Conservation (phyloP, 1,140 invertebrate species). For the Leptopilina boulardi region DNA sequence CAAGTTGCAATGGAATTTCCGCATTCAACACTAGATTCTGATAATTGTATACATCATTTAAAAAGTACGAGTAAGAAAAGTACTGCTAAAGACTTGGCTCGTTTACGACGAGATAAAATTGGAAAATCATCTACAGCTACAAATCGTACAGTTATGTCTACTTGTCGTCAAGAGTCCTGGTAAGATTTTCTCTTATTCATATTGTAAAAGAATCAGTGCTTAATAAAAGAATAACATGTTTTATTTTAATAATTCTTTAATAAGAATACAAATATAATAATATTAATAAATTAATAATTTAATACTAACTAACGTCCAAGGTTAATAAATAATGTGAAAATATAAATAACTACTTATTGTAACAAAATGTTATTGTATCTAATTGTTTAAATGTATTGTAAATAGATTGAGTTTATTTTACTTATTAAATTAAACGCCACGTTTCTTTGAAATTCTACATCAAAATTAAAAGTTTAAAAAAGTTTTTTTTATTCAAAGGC, state of each 20-base stretch:
- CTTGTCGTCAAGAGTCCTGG: constrained; percentile 67
- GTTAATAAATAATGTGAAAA: too few species aligned
- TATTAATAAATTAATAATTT: too few species aligned
- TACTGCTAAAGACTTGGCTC: constrained; percentile 61
- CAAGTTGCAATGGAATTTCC: constrained; percentile 72
- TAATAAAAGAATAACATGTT: neutral
- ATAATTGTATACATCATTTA: constrained; percentile 62
- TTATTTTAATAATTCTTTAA: neutral
- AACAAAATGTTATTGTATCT: too few species aligned
- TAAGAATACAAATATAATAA: too few species aligned
- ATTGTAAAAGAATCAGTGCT: constrained; percentile 3
- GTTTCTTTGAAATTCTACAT: too few species aligned
- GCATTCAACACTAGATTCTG: constrained; percentile 62
- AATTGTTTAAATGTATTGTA: too few species aligned
- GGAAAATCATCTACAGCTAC: constrained; percentile 52
- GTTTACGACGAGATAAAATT: constrained; percentile 63
- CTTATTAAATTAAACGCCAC: too few species aligned
- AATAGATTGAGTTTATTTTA: too few species aligned
- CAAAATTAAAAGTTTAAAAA: too few species aligned
- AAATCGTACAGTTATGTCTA: constrained; percentile 51
- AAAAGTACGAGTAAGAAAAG: constrained; percentile 64
- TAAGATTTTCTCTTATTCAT: constrained; percentile 41
- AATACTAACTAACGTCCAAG: too few species aligned
- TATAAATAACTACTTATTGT: too few species aligned
- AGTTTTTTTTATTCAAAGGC: too few species aligned